Evolutionary conservation across 1,140 invertebrate species (phyloP).

Genomic region (Teleopsis dalmanni): DNA sequence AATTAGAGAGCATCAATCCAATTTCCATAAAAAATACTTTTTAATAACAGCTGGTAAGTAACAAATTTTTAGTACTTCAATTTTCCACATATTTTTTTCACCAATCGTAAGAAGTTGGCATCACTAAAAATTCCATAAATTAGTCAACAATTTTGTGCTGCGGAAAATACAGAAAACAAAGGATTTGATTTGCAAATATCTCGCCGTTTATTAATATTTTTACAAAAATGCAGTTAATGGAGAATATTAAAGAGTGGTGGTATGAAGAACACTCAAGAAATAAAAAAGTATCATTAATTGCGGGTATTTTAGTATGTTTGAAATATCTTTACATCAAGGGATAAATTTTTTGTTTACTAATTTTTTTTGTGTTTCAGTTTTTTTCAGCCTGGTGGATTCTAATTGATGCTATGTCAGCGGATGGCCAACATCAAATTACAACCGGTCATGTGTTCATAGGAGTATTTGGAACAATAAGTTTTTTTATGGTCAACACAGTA

Average conservation of each 20-base stretch:
- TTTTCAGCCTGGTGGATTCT: slow-evolving; percentile 96
- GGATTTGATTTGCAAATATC: neutral
- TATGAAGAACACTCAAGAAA: too few species aligned
- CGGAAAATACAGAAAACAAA: slow-evolving; percentile 2
- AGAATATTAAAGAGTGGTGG: slow-evolving; percentile 25
- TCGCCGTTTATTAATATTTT: neutral
- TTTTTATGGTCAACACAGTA: slow-evolving; percentile 96
- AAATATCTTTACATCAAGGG: neutral
- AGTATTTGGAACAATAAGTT: slow-evolving; percentile 84
- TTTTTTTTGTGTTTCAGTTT: slow-evolving; percentile 53
- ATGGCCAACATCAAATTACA: slow-evolving; percentile 51
- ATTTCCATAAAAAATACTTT: too few species aligned
- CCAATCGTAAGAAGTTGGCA: neutral
- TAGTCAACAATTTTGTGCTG: slow-evolving; percentile 14
- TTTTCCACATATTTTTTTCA: too few species aligned
- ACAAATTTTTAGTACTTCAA: too few species aligned
- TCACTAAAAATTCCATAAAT: neutral
- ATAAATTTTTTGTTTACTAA: slow-evolving; percentile 11
- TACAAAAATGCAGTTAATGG: slow-evolving; percentile 26
- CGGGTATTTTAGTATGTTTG: slow-evolving; percentile 74
- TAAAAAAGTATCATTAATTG: slow-evolving; percentile 69
- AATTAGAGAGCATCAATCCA: too few species aligned
- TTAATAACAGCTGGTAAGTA: too few species aligned
- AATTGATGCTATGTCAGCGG: slow-evolving; percentile 83
- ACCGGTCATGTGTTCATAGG: slow-evolving; percentile 90